A percentile compares a stretch with the other conserved stretches of the same genome.
phyloP scores from a whole-genome alignment of 2,113 vertebrate genomes.

The Sclerurus mexicanus region DNA sequence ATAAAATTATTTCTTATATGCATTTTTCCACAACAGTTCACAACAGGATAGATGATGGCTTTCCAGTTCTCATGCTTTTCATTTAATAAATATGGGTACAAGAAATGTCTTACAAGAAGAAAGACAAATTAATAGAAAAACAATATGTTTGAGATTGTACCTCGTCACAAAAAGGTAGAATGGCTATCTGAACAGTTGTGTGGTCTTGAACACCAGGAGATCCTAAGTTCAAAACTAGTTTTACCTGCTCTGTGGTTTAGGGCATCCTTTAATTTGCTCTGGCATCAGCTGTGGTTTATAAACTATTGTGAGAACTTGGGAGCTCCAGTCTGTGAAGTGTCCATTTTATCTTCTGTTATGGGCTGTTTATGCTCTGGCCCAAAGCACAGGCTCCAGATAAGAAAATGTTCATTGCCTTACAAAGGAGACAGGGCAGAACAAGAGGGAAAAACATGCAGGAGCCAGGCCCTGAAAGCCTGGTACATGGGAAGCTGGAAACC shows the following conservation, averaged over 20 bases:
- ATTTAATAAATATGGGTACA: neutral
- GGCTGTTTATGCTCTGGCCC: neutral
- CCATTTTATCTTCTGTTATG: neutral
- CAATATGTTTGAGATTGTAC: neutral
- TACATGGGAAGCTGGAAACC: neutral
- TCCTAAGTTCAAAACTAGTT: neutral
- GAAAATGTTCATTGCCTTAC: neutral
- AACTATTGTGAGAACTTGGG: neutral
- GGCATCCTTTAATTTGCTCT: neutral
- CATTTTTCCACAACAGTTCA: neutral
- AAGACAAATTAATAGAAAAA: neutral
- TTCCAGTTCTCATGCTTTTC: neutral
- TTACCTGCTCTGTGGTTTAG: neutral
- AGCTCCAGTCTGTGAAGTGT: neutral
- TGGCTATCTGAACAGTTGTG: rapidly evolving
- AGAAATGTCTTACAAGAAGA: neutral
- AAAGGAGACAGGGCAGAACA: neutral
- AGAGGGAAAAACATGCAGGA: neutral
- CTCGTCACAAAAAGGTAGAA: neutral
- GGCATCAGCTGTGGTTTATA: neutral
- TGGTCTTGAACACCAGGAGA: neutral
- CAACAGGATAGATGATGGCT: neutral
- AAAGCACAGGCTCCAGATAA: neutral
- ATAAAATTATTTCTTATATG: neutral
- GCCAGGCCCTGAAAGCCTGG: neutral